phyloP scores from a whole-genome alignment of 2,113 vertebrate genomes.

The Neotoma lepida region DNA sequence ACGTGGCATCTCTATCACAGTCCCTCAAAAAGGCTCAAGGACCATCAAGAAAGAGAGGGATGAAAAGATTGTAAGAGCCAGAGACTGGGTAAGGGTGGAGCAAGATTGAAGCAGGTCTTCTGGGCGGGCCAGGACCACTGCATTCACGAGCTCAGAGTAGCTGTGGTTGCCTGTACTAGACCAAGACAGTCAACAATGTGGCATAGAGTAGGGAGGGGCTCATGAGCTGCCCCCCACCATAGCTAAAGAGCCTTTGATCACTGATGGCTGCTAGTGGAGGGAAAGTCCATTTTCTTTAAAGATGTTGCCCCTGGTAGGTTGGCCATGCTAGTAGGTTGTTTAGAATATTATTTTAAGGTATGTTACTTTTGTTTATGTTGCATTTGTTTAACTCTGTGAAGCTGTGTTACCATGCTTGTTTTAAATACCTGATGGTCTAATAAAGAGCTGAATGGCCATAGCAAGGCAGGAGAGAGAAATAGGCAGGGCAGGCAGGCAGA shows the following conservation, averaged over 20 bases:
- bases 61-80: not conserved
- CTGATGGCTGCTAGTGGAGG: not conserved
- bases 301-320: too few species aligned
- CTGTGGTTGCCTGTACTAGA: not conserved
- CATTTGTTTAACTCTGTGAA: too few species aligned
- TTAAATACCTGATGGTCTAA: too few species aligned
- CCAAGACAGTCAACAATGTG: not conserved
- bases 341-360: too few species aligned
- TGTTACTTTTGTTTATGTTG: too few species aligned
- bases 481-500: too few species aligned
- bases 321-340: not conserved
- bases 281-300: not conserved
- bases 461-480: too few species aligned
- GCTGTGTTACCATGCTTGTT: too few species aligned
- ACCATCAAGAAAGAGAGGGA: not conserved
- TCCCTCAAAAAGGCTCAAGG: not conserved
- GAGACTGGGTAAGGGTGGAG: not conserved
- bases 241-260: not conserved
- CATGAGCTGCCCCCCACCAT: not conserved
- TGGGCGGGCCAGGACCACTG: not conserved
- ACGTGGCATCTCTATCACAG: not conserved
- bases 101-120: not conserved
- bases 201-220: not conserved
- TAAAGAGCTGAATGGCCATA: too few species aligned
- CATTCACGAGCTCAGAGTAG: not conserved